Evolutionary conservation across 2,888 invertebrate species (phyloP).

Genomic region (Deilephila elpenor): DNA sequence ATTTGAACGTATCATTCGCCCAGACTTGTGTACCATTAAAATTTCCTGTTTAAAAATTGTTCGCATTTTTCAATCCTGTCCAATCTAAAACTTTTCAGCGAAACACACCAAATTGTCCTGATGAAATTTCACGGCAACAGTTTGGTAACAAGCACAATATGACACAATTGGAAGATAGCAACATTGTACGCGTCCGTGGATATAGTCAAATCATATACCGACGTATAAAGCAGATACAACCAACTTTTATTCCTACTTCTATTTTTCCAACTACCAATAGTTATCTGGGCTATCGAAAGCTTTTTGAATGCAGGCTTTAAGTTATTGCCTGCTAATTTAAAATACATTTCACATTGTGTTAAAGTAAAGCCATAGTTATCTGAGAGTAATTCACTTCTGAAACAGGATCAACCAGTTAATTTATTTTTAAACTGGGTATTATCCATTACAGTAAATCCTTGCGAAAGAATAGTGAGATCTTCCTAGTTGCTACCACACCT

Average conservation of each 20-base stretch:
- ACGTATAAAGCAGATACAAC: slow-evolving; percentile 20
- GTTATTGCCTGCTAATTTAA: not conserved
- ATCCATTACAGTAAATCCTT: no score
- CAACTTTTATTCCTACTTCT: not conserved
- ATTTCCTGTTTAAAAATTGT: slow-evolving; percentile 7
- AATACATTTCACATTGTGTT: not conserved
- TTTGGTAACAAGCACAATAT: slow-evolving; percentile 29
- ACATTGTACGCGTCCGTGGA: slow-evolving; percentile 24
- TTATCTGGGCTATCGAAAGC: no score
- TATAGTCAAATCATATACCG: slow-evolving; percentile 22
- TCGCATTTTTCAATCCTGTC: slow-evolving; percentile 15
- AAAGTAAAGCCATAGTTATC: no score
- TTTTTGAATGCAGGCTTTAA: no score
- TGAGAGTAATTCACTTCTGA: no score
- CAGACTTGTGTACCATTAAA: not conserved
- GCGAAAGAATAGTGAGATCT: no score
- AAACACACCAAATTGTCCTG: slow-evolving; percentile 6
- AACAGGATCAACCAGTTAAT: no score
- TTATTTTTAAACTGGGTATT: no score
- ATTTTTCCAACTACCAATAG: not conserved
- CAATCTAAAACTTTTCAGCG: slow-evolving; percentile 23
- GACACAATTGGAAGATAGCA: slow-evolving; percentile 31
- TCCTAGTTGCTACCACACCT: no score
- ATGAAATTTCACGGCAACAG: slow-evolving; percentile 27
- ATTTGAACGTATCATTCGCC: not conserved